Evolutionary conservation across 2,797 vertebrate species (phyloP).

Genomic region (Phylloscopus collybita): DNA sequence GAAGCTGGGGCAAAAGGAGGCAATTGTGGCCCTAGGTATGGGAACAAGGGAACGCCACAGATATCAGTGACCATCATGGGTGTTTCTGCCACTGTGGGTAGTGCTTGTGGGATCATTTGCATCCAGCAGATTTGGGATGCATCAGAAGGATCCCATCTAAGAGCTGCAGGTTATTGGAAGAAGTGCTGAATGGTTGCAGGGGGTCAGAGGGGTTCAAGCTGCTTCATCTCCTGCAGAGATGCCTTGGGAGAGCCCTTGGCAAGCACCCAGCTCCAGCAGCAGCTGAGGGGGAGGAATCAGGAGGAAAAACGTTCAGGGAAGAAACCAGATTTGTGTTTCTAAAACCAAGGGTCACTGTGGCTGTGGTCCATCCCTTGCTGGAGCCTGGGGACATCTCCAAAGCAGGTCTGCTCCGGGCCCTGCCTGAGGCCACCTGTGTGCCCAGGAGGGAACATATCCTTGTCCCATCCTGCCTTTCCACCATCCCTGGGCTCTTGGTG

Average conservation of each 20-base stretch:
- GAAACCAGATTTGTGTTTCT: neutral
- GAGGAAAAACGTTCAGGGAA: neutral
- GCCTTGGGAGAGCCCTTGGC: neutral
- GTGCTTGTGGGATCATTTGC: accelerated
- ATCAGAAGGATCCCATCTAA: neutral
- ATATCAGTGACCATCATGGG: accelerated
- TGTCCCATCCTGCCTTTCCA: neutral
- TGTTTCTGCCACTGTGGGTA: neutral
- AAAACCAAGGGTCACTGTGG: neutral
- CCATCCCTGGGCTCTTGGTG: accelerated
- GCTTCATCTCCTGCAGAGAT: neutral
- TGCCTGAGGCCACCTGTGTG: neutral
- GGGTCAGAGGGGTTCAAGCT: neutral
- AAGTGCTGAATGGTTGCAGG: neutral
- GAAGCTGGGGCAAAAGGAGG: neutral
- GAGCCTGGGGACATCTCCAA: neutral
- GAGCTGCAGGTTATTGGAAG: neutral
- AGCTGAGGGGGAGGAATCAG: neutral
- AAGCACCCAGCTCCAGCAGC: neutral
- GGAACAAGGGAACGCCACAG: neutral
- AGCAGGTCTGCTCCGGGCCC: neutral
- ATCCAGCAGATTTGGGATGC: neutral
- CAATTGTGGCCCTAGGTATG: neutral
- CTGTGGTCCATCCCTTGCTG: neutral
- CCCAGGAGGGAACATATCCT: neutral